phyloP scores from a whole-genome alignment of 2,113 vertebrate genomes.

The Psilopsiagon aurifrons region DNA sequence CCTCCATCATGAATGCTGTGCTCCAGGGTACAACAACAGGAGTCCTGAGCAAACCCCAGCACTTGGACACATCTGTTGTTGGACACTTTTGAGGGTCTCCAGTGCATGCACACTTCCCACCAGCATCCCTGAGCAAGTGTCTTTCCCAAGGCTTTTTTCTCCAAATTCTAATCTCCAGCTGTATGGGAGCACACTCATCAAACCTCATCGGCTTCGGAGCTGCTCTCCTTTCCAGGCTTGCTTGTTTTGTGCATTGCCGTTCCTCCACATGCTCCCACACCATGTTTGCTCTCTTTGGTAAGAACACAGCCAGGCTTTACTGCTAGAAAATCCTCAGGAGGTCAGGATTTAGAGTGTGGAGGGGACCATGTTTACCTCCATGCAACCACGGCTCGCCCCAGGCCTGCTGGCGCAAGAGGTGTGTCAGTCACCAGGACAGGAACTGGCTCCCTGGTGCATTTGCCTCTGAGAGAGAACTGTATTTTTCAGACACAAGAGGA shows the following conservation, averaged over 20 bases:
- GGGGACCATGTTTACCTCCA: neutral
- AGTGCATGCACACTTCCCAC: neutral
- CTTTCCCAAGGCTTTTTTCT: neutral
- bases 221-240: accelerated
- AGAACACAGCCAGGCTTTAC: neutral
- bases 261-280: accelerated
- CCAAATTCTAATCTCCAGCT: neutral
- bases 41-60: neutral
- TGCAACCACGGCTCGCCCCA: neutral
- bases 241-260: neutral
- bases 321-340: neutral
- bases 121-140: neutral
- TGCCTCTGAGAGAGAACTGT: neutral
- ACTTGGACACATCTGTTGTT: neutral
- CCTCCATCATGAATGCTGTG: neutral
- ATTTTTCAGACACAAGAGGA: neutral
- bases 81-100: neutral
- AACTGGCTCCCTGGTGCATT: neutral
- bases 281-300: neutral
- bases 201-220: neutral
- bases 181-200: neutral
- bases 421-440: neutral
- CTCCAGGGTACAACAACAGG: neutral
- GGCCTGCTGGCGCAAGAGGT: neutral
- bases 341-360: neutral